Percentiles rank a stretch among this genome's conserved stretches.
Evolutionary conservation across 2,113 vertebrate genomes (phyloP).

Genomic region (Jacana jacana): DNA sequence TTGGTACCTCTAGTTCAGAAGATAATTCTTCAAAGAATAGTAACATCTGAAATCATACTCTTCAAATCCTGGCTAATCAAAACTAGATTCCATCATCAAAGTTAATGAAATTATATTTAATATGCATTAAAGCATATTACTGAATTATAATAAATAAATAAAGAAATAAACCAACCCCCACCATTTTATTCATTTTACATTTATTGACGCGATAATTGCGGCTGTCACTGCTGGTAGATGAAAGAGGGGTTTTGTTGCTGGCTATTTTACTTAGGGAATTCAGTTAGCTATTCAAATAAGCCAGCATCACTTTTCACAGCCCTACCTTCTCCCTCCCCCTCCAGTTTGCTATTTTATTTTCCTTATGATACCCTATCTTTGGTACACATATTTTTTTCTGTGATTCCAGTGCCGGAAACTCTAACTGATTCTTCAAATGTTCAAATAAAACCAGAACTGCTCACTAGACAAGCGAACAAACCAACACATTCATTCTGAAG

Average conservation of each 20-base stretch:
- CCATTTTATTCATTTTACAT: not conserved
- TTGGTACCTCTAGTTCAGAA: not conserved
- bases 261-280: not conserved
- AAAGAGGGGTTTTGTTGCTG: not conserved
- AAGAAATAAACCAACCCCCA: accelerated
- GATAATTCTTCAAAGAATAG: not conserved
- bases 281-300: not conserved
- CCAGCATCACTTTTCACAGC: not conserved
- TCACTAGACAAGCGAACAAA: not conserved
- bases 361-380: not conserved
- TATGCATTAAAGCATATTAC: not conserved
- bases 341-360: not conserved
- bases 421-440: not conserved
- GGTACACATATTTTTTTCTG: not conserved
- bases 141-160: not conserved
- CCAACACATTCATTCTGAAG: not conserved
- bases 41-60: not conserved
- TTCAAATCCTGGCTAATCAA: not conserved
- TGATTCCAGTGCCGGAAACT: not conserved
- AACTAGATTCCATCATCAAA: constrained; percentile 10
- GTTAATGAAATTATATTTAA: no score
- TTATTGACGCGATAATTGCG: not conserved
- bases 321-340: not conserved
- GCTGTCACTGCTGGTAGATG: not conserved
- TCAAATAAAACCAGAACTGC: not conserved